A percentile compares a stretch with the other conserved stretches of the same genome.
Evolutionary conservation across 2,888 invertebrate genomes (phyloP).

Genomic region (Trilocha varians): DNA sequence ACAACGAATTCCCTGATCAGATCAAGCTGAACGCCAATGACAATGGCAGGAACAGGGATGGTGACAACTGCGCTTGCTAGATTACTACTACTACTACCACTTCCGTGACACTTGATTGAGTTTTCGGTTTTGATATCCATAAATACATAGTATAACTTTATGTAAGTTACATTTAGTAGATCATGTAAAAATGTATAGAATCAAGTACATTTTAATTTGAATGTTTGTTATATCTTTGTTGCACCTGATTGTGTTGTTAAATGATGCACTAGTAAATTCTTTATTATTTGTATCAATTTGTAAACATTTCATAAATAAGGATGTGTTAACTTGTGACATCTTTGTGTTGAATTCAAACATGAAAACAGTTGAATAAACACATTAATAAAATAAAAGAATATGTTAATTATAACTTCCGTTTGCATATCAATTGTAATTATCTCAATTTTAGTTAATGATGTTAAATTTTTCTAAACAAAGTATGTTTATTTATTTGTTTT

Average conservation of each 20-base stretch:
- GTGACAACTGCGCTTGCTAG: conserved; percentile 85
- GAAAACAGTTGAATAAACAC: background rate
- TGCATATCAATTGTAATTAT: background rate
- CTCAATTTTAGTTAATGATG: conserved; percentile 1
- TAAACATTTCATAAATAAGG: background rate
- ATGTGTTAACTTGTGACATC: background rate
- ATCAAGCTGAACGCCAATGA: conserved; percentile 87
- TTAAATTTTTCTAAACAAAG: too few relatives aligned
- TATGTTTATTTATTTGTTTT: too few relatives aligned
- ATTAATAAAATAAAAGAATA: background rate
- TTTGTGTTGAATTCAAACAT: background rate
- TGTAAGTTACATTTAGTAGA: conserved; percentile 57
- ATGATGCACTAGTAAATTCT: conserved; percentile 9
- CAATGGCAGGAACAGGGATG: conserved; percentile 80
- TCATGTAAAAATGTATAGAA: conserved; percentile 63
- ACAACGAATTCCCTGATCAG: conserved; percentile 98
- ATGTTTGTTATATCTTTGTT: conserved; percentile 33
- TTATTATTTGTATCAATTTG: background rate
- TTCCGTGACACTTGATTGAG: conserved; percentile 41
- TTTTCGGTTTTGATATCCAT: conserved; percentile 52
- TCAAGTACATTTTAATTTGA: conserved; percentile 26
- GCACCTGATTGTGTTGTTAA: conserved; percentile 21
- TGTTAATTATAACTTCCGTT: conserved; percentile 1
- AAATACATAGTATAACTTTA: conserved; percentile 53
- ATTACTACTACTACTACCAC: conserved; percentile 28